A percentile compares a stretch with the other conserved stretches of the same genome.
phyloP scores from a whole-genome alignment of 2,797 vertebrate species.

The Macrochelys suwanniensis region DNA sequence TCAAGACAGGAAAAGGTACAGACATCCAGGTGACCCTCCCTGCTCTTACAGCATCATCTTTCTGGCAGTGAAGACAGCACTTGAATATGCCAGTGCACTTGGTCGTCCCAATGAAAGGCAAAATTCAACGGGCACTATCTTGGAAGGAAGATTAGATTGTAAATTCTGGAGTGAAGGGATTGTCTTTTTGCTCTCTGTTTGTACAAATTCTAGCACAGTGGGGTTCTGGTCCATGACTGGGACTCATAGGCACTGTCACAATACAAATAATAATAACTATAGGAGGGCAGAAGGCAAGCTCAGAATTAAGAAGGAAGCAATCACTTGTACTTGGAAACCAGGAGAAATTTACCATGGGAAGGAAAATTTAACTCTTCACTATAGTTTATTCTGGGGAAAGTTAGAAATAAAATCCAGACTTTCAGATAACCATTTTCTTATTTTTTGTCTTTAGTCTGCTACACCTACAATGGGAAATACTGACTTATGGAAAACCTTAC shows the following conservation, averaged over 20 bases:
- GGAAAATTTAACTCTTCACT: not conserved
- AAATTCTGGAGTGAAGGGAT: not conserved
- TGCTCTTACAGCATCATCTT: not conserved
- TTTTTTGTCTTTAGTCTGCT: slow-evolving; percentile 74
- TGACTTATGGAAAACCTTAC: slow-evolving; percentile 89
- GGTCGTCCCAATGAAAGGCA: not conserved
- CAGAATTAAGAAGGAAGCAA: not conserved
- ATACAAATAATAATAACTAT: not conserved
- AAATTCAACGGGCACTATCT: not conserved
- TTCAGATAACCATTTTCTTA: not conserved
- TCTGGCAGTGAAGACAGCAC: not conserved
- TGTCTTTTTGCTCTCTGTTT: not conserved
- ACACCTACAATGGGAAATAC: slow-evolving; percentile 87
- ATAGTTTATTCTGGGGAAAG: not conserved
- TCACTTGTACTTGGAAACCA: not conserved
- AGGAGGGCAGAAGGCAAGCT: not conserved
- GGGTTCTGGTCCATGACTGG: not conserved
- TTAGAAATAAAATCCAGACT: not conserved
- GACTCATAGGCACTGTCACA: not conserved
- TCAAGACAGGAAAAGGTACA: not conserved
- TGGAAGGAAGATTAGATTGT: not conserved
- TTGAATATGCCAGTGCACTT: not conserved
- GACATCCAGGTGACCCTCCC: not conserved
- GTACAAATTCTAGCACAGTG: not conserved
- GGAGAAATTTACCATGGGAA: not conserved